Conservation (phyloP, 2,797 vertebrate species). For the Chelon labrosus region DNA sequence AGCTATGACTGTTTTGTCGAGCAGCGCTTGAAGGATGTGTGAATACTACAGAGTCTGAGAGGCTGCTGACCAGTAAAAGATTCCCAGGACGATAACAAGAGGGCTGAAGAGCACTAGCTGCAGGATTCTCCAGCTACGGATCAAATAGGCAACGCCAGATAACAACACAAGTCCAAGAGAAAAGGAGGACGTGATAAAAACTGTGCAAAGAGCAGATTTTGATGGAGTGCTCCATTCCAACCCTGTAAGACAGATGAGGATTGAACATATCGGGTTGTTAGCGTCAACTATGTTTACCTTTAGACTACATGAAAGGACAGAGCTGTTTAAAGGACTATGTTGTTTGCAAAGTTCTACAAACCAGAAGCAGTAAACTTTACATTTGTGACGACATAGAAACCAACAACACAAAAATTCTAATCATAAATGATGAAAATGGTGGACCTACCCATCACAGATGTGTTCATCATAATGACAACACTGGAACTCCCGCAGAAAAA, state of each 20-base stretch:
- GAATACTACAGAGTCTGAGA: not conserved
- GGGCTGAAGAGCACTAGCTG: conserved; percentile 84
- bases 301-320: too few relatives aligned
- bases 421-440: too few relatives aligned
- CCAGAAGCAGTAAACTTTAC: too few relatives aligned
- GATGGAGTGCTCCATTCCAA: conserved; percentile 89
- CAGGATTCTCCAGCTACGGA: conserved; percentile 88
- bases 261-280: not conserved
- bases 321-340: too few relatives aligned
- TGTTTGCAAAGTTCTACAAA: too few relatives aligned
- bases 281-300: too few relatives aligned
- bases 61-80: conserved; percentile 84
- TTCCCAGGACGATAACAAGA: conserved; percentile 71
- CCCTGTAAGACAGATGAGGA: conserved; percentile 68
- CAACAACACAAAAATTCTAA: too few relatives aligned
- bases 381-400: too few relatives aligned
- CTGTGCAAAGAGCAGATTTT: conserved; percentile 80
- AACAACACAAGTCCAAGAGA: conserved; percentile 84
- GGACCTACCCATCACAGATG: too few relatives aligned
- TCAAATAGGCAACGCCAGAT: conserved; percentile 84
- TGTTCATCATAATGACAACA: not conserved
- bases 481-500: conserved; percentile 82
- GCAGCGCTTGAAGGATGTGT: not conserved
- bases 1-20: not conserved
- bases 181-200: conserved; percentile 63